These are phyloP conservation scores for Kradibia gibbosae DNA, from an alignment of 1,140 invertebrate genomes.

Conservation along the genomic window DNA sequence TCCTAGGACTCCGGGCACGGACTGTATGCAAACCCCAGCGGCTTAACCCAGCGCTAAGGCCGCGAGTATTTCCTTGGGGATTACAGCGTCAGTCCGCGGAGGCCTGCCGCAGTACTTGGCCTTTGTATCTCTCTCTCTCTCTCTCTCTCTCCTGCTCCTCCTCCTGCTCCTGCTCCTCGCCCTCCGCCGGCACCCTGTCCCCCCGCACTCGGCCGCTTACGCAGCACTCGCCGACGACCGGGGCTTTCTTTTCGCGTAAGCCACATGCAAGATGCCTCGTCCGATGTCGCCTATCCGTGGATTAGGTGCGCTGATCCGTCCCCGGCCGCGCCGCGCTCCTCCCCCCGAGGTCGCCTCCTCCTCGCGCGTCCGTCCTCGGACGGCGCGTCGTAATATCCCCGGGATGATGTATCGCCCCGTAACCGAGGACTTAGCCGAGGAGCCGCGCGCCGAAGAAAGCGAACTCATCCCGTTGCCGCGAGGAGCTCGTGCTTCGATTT, in stretches of 20 bases:
- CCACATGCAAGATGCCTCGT: background rate
- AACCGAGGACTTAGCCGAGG: background rate
- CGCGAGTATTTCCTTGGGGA: slow-evolving; percentile 60
- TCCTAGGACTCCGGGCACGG: slow-evolving; percentile 10
- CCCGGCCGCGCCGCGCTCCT: no score
- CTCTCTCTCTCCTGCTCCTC: no score
- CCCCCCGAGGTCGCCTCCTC: background rate
- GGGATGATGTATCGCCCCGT: background rate
- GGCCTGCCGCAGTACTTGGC: slow-evolving; percentile 28
- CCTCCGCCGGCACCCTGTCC: background rate
- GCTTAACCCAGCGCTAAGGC: slow-evolving; percentile 62
- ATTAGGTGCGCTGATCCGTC: background rate
- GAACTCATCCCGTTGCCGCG: background rate
- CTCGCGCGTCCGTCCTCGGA: slow-evolving; percentile 14
- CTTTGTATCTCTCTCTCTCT: no score
- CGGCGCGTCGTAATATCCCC: background rate
- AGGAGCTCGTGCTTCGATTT: background rate
- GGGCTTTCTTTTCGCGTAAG: background rate
- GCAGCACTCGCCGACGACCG: background rate
- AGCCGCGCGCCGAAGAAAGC: background rate
- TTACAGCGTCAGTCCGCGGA: slow-evolving; percentile 61
- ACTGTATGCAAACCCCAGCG: slow-evolving; percentile 62
- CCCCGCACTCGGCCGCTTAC: background rate
- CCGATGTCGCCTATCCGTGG: background rate
- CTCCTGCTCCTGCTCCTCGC: background rate